Base-by-base conservation (phyloP, 2,888 invertebrate genomes). In the Papilio gigon region DNA sequence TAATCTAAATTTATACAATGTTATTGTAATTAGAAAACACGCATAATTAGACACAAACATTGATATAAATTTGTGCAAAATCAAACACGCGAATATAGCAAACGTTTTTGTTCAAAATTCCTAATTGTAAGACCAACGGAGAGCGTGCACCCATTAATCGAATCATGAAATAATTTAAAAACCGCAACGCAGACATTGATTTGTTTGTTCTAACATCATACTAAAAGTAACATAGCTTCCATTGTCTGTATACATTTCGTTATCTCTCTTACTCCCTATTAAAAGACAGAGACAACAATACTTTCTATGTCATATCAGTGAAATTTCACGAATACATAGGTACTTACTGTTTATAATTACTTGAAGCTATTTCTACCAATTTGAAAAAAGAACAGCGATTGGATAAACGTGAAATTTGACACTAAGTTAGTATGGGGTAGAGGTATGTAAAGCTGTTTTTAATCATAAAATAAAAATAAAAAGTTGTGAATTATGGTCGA, bases 101-200 rank as follows among this genome's bases (percentile, higher is more conserved):
- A 27, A 53, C 25, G 50, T 50, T 14, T 14, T 25, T 53, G 53
- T 53, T 27, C n/a, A n/a, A 27, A n/a, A 53, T 53, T 27, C 22
- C 27, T 53, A 53, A 27, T 53, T 53, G n/a, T 53, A 53, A 27
- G 27, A 53, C 27, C 25, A 27, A n/a, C n/a, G 53, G 53, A 27
- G 53, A 27, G n/a, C 5, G 6, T 27, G 14, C 27, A 53, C 37
- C 12, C 27, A 53, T 53, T 53, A 53, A 53, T 53, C 27, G 53
- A 53, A 53, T 53, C 53, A 53, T n/a, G 27, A n/a, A 53, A 53
- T 53, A 53, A 53, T 53, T 53, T 53, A 53, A 27, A 14, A 27
- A 53, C 53, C 53, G 27, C 53, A 53, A 25, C 8, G 1, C 25
- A 6, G 53, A 53, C 53, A 53, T 53, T 53, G 53, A 53, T 53